Evolutionary conservation across 2,888 invertebrate species (phyloP), one percentile per base, ranked within the genome.

Genomic region (Heteromurus nitidus): DNA sequence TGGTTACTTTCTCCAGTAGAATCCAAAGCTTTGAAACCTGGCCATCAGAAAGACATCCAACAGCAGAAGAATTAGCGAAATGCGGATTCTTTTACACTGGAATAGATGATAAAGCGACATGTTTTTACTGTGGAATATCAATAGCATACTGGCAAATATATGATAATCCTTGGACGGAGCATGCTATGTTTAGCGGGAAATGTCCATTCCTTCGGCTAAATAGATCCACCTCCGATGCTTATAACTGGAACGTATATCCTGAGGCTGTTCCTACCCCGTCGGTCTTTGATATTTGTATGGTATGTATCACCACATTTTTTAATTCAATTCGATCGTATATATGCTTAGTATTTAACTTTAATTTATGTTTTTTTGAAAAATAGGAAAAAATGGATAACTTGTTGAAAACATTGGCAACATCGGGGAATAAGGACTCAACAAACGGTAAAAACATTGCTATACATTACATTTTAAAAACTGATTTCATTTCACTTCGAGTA

Each of bases 81-180:
- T 47, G 16, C n/a, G 47, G 47, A 3, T 47, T 47, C n/a, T 47
- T 11, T 47, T 47, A 9, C n/a, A n/a, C n/a, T 13, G 47, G 47
- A 13, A 3, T n/a, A 3, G n/a, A n/a, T n/a, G 47, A 47, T n/a
- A 47, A 47, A 47, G n/a, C 18, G 3, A 13, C 3, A 3, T 47
- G 47, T n/a, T 47, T 47, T n/a, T 47, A 47, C 18, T 47, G 70
- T 20, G 5, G n/a, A 31, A 58, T 30, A 7, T 18, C 13, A 20
- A 26, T 30, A 18, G 5, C 11, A 7, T 2, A 26, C 2, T 55
- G 36, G 69, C 1, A 7, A 7, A 3, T 26, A 2, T 70, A 13
- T 58, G 58, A 55, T 16, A 70, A 70, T 13, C 70, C 70, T 1
- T 70, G 70, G 70, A 16, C 58, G 20, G 70, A 70, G 18, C 70